phyloP scores from a whole-genome alignment of 2,888 invertebrate species.

The Tubulanus polymorphus region DNA sequence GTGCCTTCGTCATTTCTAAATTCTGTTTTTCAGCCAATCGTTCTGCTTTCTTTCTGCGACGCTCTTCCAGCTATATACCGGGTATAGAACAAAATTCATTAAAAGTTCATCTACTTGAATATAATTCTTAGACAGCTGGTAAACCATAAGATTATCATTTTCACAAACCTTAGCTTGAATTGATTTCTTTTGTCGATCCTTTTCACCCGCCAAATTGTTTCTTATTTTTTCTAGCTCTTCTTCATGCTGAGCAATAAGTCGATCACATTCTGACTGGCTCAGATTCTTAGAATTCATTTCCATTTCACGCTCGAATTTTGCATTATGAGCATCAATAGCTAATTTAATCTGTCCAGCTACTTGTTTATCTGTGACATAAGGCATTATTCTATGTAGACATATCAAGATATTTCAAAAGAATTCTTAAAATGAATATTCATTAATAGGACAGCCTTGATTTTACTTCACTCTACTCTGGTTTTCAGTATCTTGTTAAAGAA shows the following conservation, averaged over 20 bases:
- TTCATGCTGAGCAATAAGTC: slow-evolving; percentile 34
- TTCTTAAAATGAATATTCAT: too few relatives aligned
- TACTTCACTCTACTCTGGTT: too few relatives aligned
- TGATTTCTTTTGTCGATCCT: slow-evolving; percentile 33
- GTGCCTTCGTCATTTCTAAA: slow-evolving; percentile 36
- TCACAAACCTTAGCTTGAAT: slow-evolving; percentile 35
- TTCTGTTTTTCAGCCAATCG: slow-evolving; percentile 34
- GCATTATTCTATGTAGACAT: too few relatives aligned
- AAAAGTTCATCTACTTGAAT: too few relatives aligned
- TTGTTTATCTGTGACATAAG: not conserved
- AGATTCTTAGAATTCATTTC: slow-evolving; percentile 36
- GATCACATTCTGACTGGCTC: slow-evolving; percentile 38
- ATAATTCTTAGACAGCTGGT: too few relatives aligned
- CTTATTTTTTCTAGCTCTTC: slow-evolving; percentile 34
- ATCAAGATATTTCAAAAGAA: too few relatives aligned
- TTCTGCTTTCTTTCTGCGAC: slow-evolving; percentile 25
- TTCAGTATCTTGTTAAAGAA: too few relatives aligned
- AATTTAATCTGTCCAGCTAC: not conserved
- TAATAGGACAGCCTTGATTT: too few relatives aligned
- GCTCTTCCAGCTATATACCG: too few relatives aligned
- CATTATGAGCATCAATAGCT: slow-evolving; percentile 39
- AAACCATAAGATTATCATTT: too few relatives aligned
- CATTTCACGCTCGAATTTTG: slow-evolving; percentile 45
- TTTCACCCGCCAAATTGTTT: slow-evolving; percentile 33
- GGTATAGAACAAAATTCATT: too few relatives aligned